phyloP scores from a whole-genome alignment of 1,140 invertebrate genomes.

The Akabosia matsudoensis region DNA sequence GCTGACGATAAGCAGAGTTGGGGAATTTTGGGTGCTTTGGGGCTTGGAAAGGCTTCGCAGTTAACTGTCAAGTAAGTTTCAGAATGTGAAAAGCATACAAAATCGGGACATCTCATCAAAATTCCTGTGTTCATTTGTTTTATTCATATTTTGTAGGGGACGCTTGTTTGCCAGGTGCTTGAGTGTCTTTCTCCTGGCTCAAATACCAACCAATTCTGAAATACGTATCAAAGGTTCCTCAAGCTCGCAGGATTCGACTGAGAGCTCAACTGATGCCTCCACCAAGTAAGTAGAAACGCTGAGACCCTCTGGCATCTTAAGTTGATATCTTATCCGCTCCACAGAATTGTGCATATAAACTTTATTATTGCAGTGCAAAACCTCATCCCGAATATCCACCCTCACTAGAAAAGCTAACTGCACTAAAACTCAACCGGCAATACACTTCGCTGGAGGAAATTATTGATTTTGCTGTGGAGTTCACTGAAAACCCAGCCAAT shows the following conservation, averaged over 20 bases:
- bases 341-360: no score
- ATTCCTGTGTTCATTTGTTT: background rate
- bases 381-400: conserved; percentile 34
- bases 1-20: conserved; percentile 61
- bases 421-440: conserved; percentile 38
- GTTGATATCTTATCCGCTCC: background rate
- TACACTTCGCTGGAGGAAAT: conserved; percentile 31
- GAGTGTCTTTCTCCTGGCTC: conserved; percentile 35
- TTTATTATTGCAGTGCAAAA: conserved; percentile 2
- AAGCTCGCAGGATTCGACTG: conserved; percentile 13
- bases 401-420: conserved; percentile 36
- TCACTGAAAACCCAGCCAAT: conserved; percentile 29
- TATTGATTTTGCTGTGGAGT: conserved; percentile 34
- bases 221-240: conserved; percentile 26
- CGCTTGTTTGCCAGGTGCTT: conserved; percentile 41
- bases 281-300: background rate
- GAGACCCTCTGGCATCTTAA: background rate
- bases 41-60: conserved; percentile 60
- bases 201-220: conserved; percentile 37
- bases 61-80: conserved; percentile 57
- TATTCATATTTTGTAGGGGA: conserved; percentile 28
- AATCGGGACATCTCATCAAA: background rate
- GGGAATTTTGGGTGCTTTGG: conserved; percentile 64
- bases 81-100: no score
- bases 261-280: background rate